Base-by-base conservation (phyloP, 2,888 invertebrate genomes). In the Chrysolina oricalcia region DNA sequence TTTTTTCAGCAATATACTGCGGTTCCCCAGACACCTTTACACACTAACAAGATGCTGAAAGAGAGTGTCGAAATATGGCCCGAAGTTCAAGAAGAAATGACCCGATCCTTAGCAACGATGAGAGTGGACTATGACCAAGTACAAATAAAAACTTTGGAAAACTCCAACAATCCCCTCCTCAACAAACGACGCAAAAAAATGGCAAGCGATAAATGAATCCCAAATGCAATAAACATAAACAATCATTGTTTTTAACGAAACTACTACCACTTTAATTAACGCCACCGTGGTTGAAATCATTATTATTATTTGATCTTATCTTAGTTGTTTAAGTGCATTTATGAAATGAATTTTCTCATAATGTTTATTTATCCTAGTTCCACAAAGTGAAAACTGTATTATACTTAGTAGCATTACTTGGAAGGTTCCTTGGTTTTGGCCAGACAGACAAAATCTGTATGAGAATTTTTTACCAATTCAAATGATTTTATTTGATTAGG, bases 1-100 rank as follows among this genome's bases (percentile, higher is more conserved):
- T 76, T 68, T 74, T 86, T 87, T 70, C 75, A 89, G 89, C 89
- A 88, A 88, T 95, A 94, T 89, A 94, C 95, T 0, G 94, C 94
- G 80, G 98, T 99, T 8, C 99, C 99, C 0, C 96, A 96, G 85
- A 99, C 99, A 0, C 98, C 98, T 0, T 91, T 99, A 13, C 95
- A 96, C 89, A 98, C 99, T 0, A 93, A 96, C 74, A 91, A 95
- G 71, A 93, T 98, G 84, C 90, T 99, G 23, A 93, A 95, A 41
- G 98, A 99, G 88, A 96, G 96, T 67, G 95, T 95, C 81, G 97
- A 97, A 81, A 93, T 95, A 72, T 99, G 99, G 99, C 95, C 96
- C 0, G 98, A 99, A 86, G 97, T 99, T 6, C 98, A 98, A 90
- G 99, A 99, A 89, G 99, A 99, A 90, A 98, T 99, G 98, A 98